Evolutionary conservation across 2,888 invertebrate species (phyloP).

Genomic region (Pachycephus smyrnensis): DNA sequence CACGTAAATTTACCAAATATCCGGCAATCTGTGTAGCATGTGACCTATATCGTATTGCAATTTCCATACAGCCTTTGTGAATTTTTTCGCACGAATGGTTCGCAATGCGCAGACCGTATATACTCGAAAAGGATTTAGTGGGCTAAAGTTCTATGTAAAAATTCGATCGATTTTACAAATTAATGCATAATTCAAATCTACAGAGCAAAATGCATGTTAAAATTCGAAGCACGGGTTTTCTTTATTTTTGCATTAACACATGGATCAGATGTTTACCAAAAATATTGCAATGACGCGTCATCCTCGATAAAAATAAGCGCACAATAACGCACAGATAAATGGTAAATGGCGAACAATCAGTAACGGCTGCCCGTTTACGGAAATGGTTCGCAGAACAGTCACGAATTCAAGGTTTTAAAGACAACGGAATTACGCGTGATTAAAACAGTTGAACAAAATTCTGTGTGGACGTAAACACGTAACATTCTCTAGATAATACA

Average conservation of each 20-base stretch:
- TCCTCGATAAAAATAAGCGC: neutral
- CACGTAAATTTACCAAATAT: neutral
- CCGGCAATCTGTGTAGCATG: neutral
- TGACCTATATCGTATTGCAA: neutral
- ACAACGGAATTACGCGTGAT: neutral
- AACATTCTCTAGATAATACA: neutral
- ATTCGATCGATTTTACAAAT: too few species aligned
- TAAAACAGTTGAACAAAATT: neutral
- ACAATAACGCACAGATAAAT: neutral
- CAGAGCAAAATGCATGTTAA: neutral
- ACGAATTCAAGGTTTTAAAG: neutral
- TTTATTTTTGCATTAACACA: neutral
- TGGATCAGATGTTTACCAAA: neutral
- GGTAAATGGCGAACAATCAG: neutral
- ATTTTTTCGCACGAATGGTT: neutral
- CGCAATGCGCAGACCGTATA: neutral
- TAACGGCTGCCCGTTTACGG: neutral
- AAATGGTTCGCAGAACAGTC: neutral
- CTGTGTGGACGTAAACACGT: neutral
- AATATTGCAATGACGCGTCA: neutral
- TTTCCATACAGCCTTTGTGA: neutral
- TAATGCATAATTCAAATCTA: neutral
- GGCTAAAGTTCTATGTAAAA: too few species aligned
- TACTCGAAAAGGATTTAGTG: too few species aligned
- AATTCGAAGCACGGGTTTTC: neutral